Evolutionary conservation across 2,113 vertebrate genomes (phyloP), one percentile per base, ranked within the genome.

Genomic region (Anoplopoma fimbria): DNA sequence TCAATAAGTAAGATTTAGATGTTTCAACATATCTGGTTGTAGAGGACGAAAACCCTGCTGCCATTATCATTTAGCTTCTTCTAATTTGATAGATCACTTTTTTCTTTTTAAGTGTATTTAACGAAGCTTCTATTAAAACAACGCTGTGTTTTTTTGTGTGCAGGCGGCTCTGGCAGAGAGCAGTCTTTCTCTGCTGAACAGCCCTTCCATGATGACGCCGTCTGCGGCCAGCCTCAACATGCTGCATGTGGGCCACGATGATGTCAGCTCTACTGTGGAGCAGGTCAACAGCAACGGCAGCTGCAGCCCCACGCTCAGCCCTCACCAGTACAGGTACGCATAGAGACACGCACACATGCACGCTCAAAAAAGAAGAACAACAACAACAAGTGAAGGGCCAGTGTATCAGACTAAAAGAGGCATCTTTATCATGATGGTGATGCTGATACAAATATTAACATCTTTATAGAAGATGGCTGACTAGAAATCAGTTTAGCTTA

Each of bases 221-320:
- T 96, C 97, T 88, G 97, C 97, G 0, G 93, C 97, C 91, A 96
- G 98, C 64, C 94, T 96, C 84, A 97, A 96, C 94, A 97, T 99
- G 95, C 95, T 99, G 92, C 97, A 98, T 67, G 95, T 98, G 92
- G 96, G 97, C 91, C 98, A 99, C 17, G 98, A 99, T 40, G 98
- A 99, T 5, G 95, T 97, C 90, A 99, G 98, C 90, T 97, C 97
- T 94, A 98, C 98, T 0, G 97, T 97, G 93, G 98, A 99, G 92
- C 97, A 98, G 79, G 97, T 98, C 90, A 96, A 98, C 96, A 99
- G 98, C 93, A 99, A 99, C 0, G 97, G 97, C 87, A 98, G 97
- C 96, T 99, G 95, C 95, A 98, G 97, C 95, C 97, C 98, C 0
- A 97, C 97, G 21, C 97, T 99, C 80, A 99, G 98, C 92, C 98